Evolutionary conservation across 2,113 vertebrate genomes (phyloP), one percentile per base, ranked within the genome.

Genomic region (Paralichthys olivaceus): DNA sequence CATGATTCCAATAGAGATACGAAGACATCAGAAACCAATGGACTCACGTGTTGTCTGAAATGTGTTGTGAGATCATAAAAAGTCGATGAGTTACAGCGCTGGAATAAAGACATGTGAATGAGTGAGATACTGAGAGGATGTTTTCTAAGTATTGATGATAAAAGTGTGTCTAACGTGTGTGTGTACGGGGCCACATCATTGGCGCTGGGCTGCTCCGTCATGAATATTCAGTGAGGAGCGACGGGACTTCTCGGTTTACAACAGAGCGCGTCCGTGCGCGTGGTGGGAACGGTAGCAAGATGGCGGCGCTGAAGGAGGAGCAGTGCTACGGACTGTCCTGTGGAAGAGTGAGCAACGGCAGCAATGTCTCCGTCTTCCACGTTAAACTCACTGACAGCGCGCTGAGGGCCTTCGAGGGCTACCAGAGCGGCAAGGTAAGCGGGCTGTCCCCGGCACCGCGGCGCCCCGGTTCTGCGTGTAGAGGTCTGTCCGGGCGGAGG

Each of bases 271-370:
- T 81, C 91, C 92, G 94, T 76, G 92, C 93, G 94, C 93, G 92
- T 92, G 93, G 94, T 94, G 93, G 94, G 92, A 94, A 95, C 94
- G 95, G 94, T 93, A 95, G 95, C 94, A 98, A 98, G 96, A 98
- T 98, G 97, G 97, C 97, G 97, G 96, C 96, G 92, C 94, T 98
- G 96, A 96, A 97, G 96, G 96, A 97, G 96, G 95, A 95, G 93
- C 95, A 93, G 95, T 95, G 95, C 91, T 98, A 97, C 93, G 97
- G 96, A 92, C 94, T 98, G 96, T 98, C 97, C 92, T 98, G 97
- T 94, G 97, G 96, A 84, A 96, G 96, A 93, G 95, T 96, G 89
- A 95, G 95, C 95, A 95, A 95, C 74, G 96, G 96, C 76, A 96
- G 94, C 90, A 95, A 94, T 89, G 93, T 98, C 88, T 98, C 97